Conservation (phyloP, 2,113 vertebrate genomes). For the Halichoerus grypus region DNA sequence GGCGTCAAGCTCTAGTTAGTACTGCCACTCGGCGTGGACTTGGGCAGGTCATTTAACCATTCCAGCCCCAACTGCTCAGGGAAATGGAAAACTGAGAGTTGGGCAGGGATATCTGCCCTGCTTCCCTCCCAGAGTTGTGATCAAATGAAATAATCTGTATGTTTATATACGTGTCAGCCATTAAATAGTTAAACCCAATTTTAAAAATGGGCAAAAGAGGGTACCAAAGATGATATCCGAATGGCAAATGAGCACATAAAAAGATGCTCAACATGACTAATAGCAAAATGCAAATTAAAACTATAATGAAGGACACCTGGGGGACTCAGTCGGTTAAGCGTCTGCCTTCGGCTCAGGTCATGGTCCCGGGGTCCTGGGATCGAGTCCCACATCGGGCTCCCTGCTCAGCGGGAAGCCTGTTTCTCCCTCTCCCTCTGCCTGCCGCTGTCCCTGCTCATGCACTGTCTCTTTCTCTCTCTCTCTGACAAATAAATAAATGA, state of each 20-base stretch:
- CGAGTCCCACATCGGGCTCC: neutral
- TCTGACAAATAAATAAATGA: neutral
- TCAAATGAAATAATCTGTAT: neutral
- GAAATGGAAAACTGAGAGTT: neutral
- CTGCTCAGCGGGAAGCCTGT: accelerated
- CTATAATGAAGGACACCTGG: neutral
- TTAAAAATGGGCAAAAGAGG: neutral
- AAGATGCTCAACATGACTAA: neutral
- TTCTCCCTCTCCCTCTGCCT: neutral
- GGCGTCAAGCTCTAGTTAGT: neutral
- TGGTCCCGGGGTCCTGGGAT: neutral
- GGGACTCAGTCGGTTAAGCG: neutral
- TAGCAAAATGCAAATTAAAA: constrained; percentile 17
- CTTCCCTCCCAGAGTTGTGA: neutral
- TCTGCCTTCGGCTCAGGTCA: neutral
- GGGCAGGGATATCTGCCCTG: neutral
- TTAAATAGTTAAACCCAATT: neutral
- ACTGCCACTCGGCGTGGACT: neutral
- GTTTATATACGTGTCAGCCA: neutral
- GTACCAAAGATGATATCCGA: neutral
- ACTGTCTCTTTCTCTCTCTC: neutral
- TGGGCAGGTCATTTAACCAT: neutral
- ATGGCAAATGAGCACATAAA: neutral
- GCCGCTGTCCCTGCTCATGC: neutral
- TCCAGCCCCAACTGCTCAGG: neutral